These are phyloP conservation scores for Tetranychus cinnabarinus DNA, from an alignment of 1,140 invertebrate genomes.

Conservation along the genomic window DNA sequence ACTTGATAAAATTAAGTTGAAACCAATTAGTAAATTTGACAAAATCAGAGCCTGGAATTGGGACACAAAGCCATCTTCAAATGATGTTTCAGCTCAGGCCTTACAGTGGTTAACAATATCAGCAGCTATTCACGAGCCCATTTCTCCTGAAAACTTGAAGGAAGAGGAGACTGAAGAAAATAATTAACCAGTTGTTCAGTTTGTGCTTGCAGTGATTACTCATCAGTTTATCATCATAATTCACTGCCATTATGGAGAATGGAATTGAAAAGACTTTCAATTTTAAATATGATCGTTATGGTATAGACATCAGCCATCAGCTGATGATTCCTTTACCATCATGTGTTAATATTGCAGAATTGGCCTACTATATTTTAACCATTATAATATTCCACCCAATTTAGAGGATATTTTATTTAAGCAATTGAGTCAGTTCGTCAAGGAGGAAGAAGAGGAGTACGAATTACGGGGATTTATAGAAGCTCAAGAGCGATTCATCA, in stretches of 20 bases:
- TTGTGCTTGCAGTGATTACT: not conserved
- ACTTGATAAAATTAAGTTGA: constrained; percentile 28
- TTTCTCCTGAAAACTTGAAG: not conserved
- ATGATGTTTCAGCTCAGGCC: constrained; percentile 37
- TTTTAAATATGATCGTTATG: not conserved
- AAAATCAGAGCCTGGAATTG: constrained; percentile 51
- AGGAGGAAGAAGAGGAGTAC: constrained; percentile 25
- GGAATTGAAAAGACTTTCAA: not conserved
- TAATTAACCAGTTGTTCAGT: not conserved
- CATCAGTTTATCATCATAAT: not conserved
- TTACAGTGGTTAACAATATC: constrained; percentile 52
- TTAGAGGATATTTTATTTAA: constrained; percentile 27
- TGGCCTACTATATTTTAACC: constrained; percentile 35
- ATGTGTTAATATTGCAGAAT: constrained; percentile 26
- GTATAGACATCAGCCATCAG: not conserved
- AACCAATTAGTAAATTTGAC: constrained; percentile 30
- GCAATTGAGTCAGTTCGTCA: constrained; percentile 20
- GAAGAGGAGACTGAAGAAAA: not conserved
- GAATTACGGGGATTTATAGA: constrained; percentile 25
- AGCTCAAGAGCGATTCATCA: constrained; percentile 24
- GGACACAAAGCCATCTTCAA: constrained; percentile 40
- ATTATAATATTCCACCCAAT: constrained; percentile 42
- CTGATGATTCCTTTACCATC: not conserved
- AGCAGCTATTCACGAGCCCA: constrained; percentile 29
- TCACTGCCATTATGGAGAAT: not conserved